A percentile compares a stretch with the other conserved stretches of the same genome.
Conservation (phyloP, 2,797 vertebrate genomes). For the Hybognathus amarus region DNA sequence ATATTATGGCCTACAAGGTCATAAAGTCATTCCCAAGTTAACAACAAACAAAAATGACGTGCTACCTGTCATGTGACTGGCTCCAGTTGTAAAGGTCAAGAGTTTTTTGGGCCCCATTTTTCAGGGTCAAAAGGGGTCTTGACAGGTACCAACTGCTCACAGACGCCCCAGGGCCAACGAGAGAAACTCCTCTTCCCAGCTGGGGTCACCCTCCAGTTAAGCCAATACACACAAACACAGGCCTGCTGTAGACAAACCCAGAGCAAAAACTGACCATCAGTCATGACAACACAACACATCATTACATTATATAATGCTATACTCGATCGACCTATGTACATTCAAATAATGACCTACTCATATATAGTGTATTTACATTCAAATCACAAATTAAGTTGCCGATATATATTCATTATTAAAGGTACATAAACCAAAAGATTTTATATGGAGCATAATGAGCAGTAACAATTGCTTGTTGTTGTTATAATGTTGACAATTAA, state of each 20-base stretch:
- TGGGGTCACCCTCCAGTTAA: conserved; percentile 90
- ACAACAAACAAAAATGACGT: not conserved
- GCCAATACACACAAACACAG: conserved; percentile 92
- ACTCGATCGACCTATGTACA: not conserved
- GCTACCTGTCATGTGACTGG: conserved; percentile 80
- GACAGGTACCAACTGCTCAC: conserved; percentile 88
- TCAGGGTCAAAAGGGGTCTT: conserved; percentile 82
- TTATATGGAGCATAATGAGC: not conserved
- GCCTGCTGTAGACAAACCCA: conserved; percentile 77
- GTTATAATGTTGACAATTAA: not conserved
- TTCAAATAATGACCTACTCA: not conserved
- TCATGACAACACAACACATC: not conserved
- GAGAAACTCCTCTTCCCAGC: conserved; percentile 88
- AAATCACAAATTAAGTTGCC: not conserved
- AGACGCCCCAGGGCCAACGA: conserved; percentile 91
- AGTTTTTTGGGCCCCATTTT: conserved; percentile 86
- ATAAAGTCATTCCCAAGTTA: not conserved
- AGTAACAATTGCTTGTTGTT: not conserved
- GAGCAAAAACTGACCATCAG: conserved; percentile 12
- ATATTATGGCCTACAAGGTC: not conserved
- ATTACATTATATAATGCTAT: not conserved
- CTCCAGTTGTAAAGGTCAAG: conserved; percentile 92
- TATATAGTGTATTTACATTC: not conserved
- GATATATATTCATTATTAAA: not conserved
- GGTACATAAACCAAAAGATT: not conserved